phyloP scores from a whole-genome alignment of 2,888 invertebrate genomes.

The Lochmaea capreae region DNA sequence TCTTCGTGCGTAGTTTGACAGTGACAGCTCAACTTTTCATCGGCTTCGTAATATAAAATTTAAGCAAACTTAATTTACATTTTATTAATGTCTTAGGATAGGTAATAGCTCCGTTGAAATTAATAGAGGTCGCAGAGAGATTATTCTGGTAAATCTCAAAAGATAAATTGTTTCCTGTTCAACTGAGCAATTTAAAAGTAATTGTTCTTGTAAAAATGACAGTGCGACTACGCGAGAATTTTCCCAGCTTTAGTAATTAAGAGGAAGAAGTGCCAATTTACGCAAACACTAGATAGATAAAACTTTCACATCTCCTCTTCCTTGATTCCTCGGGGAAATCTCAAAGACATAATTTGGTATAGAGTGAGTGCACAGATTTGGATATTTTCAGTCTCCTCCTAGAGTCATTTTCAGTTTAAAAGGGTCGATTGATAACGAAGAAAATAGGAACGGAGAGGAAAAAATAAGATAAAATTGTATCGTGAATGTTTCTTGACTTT shows the following conservation, averaged over 20 bases:
- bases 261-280: slow-evolving; percentile 32
- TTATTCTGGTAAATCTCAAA: not conserved
- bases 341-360: slow-evolving; percentile 33
- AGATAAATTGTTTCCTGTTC: slow-evolving; percentile 17
- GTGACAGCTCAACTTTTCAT: no score
- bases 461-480: no score
- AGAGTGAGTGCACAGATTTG: slow-evolving; percentile 24
- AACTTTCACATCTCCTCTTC: slow-evolving; percentile 28
- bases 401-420: no score
- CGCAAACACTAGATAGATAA: slow-evolving; percentile 37
- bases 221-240: not conserved
- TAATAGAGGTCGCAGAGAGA: not conserved
- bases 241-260: slow-evolving; percentile 34
- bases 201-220: slow-evolving; percentile 16
- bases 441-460: no score
- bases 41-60: no score
- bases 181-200: slow-evolving; percentile 11
- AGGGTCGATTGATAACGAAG: no score
- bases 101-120: no score
- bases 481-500: no score
- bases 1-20: no score
- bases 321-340: slow-evolving; percentile 33
- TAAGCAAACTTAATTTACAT: no score
- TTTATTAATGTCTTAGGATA: no score
- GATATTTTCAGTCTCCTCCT: slow-evolving; percentile 11